phyloP scores from a whole-genome alignment of 2,113 vertebrate species.

The Procavia capensis region DNA sequence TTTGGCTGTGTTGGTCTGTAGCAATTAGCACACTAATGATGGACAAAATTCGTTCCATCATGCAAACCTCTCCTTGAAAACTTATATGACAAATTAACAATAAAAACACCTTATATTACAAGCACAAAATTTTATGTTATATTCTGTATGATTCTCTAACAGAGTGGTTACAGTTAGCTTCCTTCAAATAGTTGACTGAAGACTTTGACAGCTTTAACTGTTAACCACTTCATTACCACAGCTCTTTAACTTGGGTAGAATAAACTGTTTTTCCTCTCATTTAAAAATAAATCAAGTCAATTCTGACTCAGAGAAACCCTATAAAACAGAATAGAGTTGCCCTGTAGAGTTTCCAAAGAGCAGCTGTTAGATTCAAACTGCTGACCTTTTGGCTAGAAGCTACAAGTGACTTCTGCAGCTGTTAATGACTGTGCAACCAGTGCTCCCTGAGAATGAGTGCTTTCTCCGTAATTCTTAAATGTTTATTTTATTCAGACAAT shows the following conservation, averaged over 20 bases:
- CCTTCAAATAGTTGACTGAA: neutral
- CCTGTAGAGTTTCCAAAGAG: too few species aligned
- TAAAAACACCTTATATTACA: neutral
- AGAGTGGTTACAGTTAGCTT: neutral
- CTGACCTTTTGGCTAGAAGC: too few species aligned
- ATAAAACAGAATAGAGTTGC: too few species aligned
- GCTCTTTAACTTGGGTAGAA: neutral
- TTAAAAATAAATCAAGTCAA: too few species aligned
- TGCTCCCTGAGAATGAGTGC: neutral
- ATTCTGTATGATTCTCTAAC: neutral
- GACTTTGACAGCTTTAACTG: neutral
- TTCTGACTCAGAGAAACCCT: too few species aligned
- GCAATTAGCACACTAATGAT: slow-evolving; percentile 83
- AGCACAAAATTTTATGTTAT: neutral
- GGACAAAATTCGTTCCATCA: slow-evolving; percentile 81
- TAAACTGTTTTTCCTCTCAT: neutral
- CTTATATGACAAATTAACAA: slow-evolving; percentile 24
- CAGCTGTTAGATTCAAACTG: too few species aligned
- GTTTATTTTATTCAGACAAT: slow-evolving; percentile 46
- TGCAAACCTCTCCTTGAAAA: slow-evolving; percentile 60
- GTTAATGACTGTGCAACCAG: too few species aligned
- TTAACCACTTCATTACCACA: too few species aligned
- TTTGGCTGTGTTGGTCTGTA: slow-evolving; percentile 82
- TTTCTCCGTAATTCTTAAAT: neutral
- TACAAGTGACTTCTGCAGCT: too few species aligned